A percentile compares a stretch with the other conserved stretches of the same genome.
phyloP scores from a whole-genome alignment of 2,797 vertebrate species.

The Gallinago nigripennis region DNA sequence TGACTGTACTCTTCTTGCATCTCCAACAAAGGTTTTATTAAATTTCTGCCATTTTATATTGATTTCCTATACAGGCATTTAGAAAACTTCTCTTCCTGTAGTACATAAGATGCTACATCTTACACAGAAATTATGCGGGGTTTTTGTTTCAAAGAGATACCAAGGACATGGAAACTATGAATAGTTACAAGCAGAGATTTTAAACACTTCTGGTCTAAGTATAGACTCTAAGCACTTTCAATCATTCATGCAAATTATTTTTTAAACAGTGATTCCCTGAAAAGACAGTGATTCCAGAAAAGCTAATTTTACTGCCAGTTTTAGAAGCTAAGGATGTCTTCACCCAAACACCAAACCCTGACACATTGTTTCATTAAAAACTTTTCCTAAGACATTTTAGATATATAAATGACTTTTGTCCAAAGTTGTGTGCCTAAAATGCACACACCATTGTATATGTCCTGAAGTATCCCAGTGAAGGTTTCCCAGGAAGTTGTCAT shows the following conservation, averaged over 20 bases:
- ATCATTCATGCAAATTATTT: not conserved
- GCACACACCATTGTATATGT: rapidly evolving
- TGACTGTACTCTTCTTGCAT: conserved; percentile 27
- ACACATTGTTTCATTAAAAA: not conserved
- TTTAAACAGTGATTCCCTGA: not conserved
- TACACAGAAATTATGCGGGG: not conserved
- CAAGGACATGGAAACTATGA: not conserved
- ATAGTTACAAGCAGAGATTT: not conserved
- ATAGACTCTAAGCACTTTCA: not conserved
- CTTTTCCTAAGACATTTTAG: not conserved
- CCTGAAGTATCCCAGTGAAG: not conserved
- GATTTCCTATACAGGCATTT: conserved; percentile 17
- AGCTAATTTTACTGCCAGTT: not conserved
- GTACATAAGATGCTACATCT: not conserved
- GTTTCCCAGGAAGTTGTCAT: rapidly evolving
- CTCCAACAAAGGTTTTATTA: conserved; percentile 43
- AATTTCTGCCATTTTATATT: conserved; percentile 42
- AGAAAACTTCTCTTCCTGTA: not conserved
- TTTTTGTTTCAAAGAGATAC: not conserved
- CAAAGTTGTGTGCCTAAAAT: not conserved
- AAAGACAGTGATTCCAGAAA: not conserved
- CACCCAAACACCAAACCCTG: not conserved
- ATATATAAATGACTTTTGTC: not conserved
- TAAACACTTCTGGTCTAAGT: not conserved
- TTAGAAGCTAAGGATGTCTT: not conserved